These are phyloP conservation scores for Leiothrix lutea DNA, from an alignment of 2,113 vertebrate genomes.

Conservation along the genomic window DNA sequence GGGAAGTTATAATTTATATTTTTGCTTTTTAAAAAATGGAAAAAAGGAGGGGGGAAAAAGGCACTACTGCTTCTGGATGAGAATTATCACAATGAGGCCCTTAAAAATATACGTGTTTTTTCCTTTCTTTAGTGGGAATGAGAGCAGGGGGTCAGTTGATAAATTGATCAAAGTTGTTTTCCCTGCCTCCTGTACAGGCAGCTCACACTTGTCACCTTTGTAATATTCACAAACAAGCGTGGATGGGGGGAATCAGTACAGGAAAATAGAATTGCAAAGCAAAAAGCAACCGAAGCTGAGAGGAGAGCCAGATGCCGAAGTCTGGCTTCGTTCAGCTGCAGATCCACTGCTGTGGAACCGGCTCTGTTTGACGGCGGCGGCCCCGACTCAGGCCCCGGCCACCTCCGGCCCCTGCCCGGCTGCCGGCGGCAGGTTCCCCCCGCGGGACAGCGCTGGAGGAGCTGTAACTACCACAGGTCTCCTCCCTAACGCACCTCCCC, in stretches of 20 bases:
- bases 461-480: background rate
- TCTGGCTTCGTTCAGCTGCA: background rate
- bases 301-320: background rate
- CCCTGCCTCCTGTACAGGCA: background rate
- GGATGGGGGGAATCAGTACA: background rate
- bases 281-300: background rate
- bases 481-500: background rate
- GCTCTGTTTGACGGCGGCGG: background rate
- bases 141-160: background rate
- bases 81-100: background rate
- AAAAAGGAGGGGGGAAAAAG: rapidly evolving
- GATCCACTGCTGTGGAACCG: background rate
- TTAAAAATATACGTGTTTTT: background rate
- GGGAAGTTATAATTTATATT: background rate
- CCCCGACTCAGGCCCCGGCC: background rate
- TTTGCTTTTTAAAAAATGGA: background rate
- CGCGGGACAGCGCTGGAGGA: background rate
- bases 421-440: background rate
- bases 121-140: background rate
- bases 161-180: background rate
- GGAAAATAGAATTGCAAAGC: background rate
- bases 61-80: background rate
- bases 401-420: background rate
- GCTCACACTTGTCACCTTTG: background rate
- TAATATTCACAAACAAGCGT: background rate